Evolutionary conservation across 2,888 invertebrate species (phyloP).

Genomic region (Eristalis tenax): DNA sequence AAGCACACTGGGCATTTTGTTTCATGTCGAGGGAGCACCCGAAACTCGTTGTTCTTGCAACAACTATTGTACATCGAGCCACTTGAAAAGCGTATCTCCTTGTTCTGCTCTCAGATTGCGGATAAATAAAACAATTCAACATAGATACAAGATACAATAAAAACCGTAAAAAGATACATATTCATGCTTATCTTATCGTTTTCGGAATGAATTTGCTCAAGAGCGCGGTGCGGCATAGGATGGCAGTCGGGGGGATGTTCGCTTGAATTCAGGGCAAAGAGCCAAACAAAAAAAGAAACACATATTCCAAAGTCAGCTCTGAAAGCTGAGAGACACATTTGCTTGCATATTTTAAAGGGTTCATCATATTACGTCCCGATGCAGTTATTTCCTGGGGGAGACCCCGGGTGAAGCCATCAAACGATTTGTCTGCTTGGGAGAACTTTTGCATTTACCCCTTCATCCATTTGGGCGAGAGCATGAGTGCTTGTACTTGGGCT

Average conservation of each 20-base stretch:
- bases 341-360: slow-evolving; percentile 63
- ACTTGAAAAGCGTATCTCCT: not conserved
- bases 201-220: slow-evolving; percentile 22
- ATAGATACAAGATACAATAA: slow-evolving; percentile 26
- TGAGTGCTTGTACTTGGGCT: not conserved
- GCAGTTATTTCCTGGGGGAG: slow-evolving; percentile 43
- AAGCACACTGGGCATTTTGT: not conserved
- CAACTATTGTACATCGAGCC: not conserved
- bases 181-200: slow-evolving; percentile 64
- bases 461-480: not conserved
- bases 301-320: slow-evolving; percentile 30
- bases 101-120: slow-evolving; percentile 29
- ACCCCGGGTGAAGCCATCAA: slow-evolving; percentile 10
- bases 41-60: not conserved
- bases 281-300: slow-evolving; percentile 39
- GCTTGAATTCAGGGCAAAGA: slow-evolving; percentile 44
- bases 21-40: not conserved
- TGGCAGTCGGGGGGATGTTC: not conserved
- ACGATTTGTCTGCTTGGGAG: slow-evolving; percentile 2
- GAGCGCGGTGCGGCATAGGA: slow-evolving; percentile 2
- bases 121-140: slow-evolving; percentile 46
- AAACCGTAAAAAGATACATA: slow-evolving; percentile 6
- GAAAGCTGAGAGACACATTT: slow-evolving; percentile 60
- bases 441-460: not conserved
- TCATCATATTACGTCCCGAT: slow-evolving; percentile 62